Evolutionary conservation across 2,113 vertebrate species (phyloP), one percentile per base, ranked within the genome.

Genomic region (Pungitius pungitius): DNA sequence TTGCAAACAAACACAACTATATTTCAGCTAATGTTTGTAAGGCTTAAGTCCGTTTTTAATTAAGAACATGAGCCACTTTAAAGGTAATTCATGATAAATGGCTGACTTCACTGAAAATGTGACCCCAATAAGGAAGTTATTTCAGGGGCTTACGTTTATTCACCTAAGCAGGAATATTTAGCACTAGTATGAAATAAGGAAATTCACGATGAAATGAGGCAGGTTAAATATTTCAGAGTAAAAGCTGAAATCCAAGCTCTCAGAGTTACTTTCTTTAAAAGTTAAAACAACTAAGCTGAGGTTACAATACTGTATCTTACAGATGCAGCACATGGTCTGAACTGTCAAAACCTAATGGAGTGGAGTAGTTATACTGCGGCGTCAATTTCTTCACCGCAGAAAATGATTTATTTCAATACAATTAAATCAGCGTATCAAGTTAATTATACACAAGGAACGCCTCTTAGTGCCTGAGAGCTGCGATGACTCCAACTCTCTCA

Each of bases 391-490:
- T 55, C 37, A 49, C 24, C 64, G 63, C 37, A 79, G 75, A 77
- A 42, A 76, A 18, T 40, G 8, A 9, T 40, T 54, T 77, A 78
- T 56, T 49, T 51, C 14, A 20, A 56, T 47, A 49, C 47, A 37
- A 57, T 73, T 51, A 82, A 80, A 82, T 52, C 42, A 81, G 66
- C 17, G 0, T 62, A 63, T 59, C 39, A 61, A 57, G 59, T 83
- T 85, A 90, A 84, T 89, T 90, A 88, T 71, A 63, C 58, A 80
- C 47, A 45, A 73, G 59, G 49, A 80, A 80, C 52, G 54, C 37
- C 54, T 75, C 55, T 86, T 62, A 59, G n/a, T 69, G 39, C 51
- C 66, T 62, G 22, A 33, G 51, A 63, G 62, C 68, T 18, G 37
- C 69, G 39, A 4, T 85, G 76, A 85, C 67, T 54, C 12, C 78